Evolutionary conservation across 2,888 invertebrate genomes (phyloP).

Genomic region (Oconnorella tubifera): DNA sequence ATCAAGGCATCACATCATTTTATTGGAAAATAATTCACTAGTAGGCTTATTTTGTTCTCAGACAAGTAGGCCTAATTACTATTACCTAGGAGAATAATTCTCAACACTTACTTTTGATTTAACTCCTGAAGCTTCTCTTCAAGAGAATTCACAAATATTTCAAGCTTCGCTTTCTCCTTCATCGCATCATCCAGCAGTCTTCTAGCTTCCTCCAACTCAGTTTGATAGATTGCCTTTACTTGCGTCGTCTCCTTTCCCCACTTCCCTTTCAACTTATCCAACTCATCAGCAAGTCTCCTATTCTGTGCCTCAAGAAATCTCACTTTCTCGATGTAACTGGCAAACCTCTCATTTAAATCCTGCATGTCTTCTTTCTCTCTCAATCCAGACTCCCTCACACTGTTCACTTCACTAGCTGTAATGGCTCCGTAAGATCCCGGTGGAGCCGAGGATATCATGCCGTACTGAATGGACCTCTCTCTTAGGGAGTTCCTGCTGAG

Average conservation of each 20-base stretch:
- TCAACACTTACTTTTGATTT: slow-evolving; percentile 8
- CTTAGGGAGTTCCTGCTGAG: not conserved
- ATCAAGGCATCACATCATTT: too few relatives aligned
- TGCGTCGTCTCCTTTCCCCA: slow-evolving; percentile 42
- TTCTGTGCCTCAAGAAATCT: slow-evolving; percentile 58
- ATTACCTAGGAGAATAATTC: too few relatives aligned
- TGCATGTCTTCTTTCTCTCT: slow-evolving; percentile 60
- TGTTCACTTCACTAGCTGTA: slow-evolving; percentile 49
- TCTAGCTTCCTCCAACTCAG: slow-evolving; percentile 58
- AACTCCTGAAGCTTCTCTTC: slow-evolving; percentile 56
- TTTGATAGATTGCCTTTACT: slow-evolving; percentile 56
- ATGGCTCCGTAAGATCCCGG: slow-evolving; percentile 45
- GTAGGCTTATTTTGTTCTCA: too few relatives aligned
- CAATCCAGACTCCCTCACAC: slow-evolving; percentile 55
- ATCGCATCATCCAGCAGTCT: slow-evolving; percentile 58
- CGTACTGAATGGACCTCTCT: slow-evolving; percentile 11
- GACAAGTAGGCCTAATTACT: too few relatives aligned
- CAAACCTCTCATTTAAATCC: slow-evolving; percentile 60
- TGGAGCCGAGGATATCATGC: slow-evolving; percentile 24
- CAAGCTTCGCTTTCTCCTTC: slow-evolving; percentile 58
- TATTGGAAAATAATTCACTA: too few relatives aligned
- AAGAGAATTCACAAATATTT: slow-evolving; percentile 56
- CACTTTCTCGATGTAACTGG: slow-evolving; percentile 60
- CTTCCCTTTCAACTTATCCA: slow-evolving; percentile 47
- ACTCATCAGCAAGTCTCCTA: slow-evolving; percentile 51